A percentile compares a stretch with the other conserved stretches of the same genome.
phyloP scores from a whole-genome alignment of 2,888 invertebrate genomes.

The Cotesia congregata region DNA sequence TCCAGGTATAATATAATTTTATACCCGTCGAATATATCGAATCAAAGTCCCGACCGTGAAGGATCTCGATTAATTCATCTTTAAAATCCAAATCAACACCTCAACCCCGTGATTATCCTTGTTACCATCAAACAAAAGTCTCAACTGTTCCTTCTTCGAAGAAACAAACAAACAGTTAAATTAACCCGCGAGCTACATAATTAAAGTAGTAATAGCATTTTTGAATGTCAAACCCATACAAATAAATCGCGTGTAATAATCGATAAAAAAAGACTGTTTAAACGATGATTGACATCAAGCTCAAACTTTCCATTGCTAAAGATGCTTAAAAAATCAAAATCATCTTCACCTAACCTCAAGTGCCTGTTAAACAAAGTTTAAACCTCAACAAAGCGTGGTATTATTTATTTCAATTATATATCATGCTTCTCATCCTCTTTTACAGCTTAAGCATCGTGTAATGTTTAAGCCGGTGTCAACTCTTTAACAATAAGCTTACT shows the following conservation, averaged over 20 bases:
- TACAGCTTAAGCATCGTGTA: not conserved
- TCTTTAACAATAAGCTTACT: not conserved
- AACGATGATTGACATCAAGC: not conserved
- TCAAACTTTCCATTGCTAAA: not conserved
- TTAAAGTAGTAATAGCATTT: not conserved
- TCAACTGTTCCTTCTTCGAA: not conserved
- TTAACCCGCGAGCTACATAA: not conserved
- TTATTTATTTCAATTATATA: not conserved
- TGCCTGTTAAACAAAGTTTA: not conserved
- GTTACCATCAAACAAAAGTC: not conserved
- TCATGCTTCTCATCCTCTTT: not conserved
- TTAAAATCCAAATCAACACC: not conserved
- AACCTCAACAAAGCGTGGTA: not conserved
- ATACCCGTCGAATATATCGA: not conserved
- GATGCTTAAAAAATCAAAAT: not conserved
- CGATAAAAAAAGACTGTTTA: not conserved
- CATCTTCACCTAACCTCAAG: not conserved
- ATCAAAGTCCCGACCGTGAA: not conserved
- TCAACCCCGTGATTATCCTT: not conserved
- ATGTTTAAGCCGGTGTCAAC: not conserved
- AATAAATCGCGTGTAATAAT: not conserved
- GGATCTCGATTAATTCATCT: not conserved
- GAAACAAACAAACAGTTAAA: not conserved
- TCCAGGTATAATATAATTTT: constrained; percentile 32
- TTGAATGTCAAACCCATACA: not conserved